Evolutionary conservation across 1,140 invertebrate genomes (phyloP).

Genomic region (Neodiprion lecontei): DNA sequence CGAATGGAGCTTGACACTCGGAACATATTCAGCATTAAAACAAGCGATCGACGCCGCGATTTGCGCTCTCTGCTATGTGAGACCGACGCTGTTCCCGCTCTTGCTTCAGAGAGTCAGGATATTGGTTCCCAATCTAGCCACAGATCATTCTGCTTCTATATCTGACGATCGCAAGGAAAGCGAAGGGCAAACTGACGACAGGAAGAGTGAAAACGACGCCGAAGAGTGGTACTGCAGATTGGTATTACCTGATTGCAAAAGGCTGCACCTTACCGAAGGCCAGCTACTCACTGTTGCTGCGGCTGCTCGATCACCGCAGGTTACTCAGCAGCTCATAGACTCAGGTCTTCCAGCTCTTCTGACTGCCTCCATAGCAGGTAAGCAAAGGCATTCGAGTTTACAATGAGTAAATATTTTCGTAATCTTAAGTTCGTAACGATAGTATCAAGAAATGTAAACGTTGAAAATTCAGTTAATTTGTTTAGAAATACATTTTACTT

Average conservation of each 20-base stretch:
- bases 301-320: constrained; percentile 77
- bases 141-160: constrained; percentile 63
- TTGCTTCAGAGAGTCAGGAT: constrained; percentile 79
- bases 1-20: constrained; percentile 75
- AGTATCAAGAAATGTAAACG: not conserved
- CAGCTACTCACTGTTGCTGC: constrained; percentile 78
- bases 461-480: too few species aligned
- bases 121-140: constrained; percentile 63
- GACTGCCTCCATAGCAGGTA: constrained; percentile 63
- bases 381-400: not conserved
- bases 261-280: constrained; percentile 65
- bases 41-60: constrained; percentile 79
- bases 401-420: constrained; percentile 59
- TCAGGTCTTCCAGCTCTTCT: constrained; percentile 77
- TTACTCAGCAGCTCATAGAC: constrained; percentile 77
- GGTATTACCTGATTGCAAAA: constrained; percentile 47
- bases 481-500: too few species aligned
- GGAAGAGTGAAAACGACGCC: constrained; percentile 65
- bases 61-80: constrained; percentile 84
- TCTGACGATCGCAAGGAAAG: constrained; percentile 68
- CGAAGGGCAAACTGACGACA: constrained; percentile 73
- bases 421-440: constrained; percentile 32
- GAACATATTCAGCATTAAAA: constrained; percentile 75
- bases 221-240: constrained; percentile 64
- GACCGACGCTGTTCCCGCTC: constrained; percentile 76